These are phyloP conservation scores for Caenorhabditis wallacei DNA, from an alignment of 2,888 invertebrate genomes.

Conservation along the genomic window DNA sequence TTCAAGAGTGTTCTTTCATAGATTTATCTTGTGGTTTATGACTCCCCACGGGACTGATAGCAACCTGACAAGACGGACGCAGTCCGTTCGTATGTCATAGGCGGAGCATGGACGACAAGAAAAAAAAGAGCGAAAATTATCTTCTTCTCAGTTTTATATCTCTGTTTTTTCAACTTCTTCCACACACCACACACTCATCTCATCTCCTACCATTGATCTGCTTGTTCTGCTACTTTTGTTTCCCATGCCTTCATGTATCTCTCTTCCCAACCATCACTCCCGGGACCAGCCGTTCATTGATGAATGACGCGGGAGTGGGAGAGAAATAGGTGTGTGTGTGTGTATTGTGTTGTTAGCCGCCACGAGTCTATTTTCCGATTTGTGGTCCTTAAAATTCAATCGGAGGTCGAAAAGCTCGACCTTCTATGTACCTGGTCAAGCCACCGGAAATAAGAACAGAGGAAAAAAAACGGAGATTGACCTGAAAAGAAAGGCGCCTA, in stretches of 20 bases:
- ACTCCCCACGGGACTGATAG: slow-evolving; percentile 64
- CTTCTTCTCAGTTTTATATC: slow-evolving; percentile 38
- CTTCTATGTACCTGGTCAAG: slow-evolving; percentile 23
- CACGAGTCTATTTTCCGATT: slow-evolving; percentile 22
- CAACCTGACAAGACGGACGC: slow-evolving; percentile 64
- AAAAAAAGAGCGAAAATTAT: slow-evolving; percentile 50
- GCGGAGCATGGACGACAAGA: slow-evolving; percentile 24
- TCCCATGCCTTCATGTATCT: slow-evolving; percentile 1
- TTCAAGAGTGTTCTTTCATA: slow-evolving; percentile 55
- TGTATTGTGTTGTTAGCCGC: slow-evolving; percentile 44
- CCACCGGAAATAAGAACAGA: slow-evolving; percentile 25
- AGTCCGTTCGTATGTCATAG: slow-evolving; percentile 60
- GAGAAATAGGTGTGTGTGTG: slow-evolving; percentile 46
- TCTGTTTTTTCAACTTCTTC: slow-evolving; percentile 46
- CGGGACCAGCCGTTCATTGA: slow-evolving; percentile 52
- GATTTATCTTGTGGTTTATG: slow-evolving; percentile 68
- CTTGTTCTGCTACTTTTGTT: slow-evolving; percentile 40
- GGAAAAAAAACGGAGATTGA: too few relatives aligned
- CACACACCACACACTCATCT: neutral
- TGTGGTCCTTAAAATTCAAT: slow-evolving; percentile 32
- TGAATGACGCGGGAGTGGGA: slow-evolving; percentile 20
- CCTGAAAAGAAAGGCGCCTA: slow-evolving; percentile 35
- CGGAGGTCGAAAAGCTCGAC: slow-evolving; percentile 11
- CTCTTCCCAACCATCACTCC: slow-evolving; percentile 6
- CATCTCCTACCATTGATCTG: slow-evolving; percentile 29